Base-by-base conservation (phyloP, 1,140 invertebrate genomes). In the Maniola jurtina region DNA sequence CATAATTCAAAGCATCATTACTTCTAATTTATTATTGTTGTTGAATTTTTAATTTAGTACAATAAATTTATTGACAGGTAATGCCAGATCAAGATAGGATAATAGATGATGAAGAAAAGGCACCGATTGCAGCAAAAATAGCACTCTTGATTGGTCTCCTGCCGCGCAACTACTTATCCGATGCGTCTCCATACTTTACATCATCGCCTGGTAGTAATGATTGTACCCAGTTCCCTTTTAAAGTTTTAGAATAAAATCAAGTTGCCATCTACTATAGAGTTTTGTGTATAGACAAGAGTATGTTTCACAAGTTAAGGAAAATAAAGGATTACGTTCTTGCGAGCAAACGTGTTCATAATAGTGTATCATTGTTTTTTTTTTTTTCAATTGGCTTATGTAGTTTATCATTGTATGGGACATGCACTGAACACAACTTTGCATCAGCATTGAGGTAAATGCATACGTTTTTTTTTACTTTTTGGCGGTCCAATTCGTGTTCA, bases 31-130 rank as follows among this genome's bases (percentile, higher is more conserved):
- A 40, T 40, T 3, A 25, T n/a, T 47, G 11, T n/a, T 52, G 5
- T 15, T 52, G 4, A 25, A 14, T 33, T 25, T 52, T 3, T 54
- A 54, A 52, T 38, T 38, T 25, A 3, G 38, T 34, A 16, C 40
- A 58, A 40, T 55, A 58, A 36, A 36, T 66, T 56, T 47, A 38
- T n/a, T 77, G 71, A 11, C 71, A 92, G 91, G 81, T 92, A 34
- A 92, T 91, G 90, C 91, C 90, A 36, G 91, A 92, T 61, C 90
- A 92, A 71, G 91, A 92, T 61, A 88, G 79, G 5, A 86, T 89
- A 65, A 76, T 90, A 33, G 88, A 89, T 54, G 89, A 91, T 57
- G 79, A 80, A 66, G 83, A 88, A 55, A 91, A 91, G 63, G 84
- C 89, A 1, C 89, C 91, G n/a, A 87, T 92, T 56, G 89, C 90